Conservation (phyloP, 2,888 invertebrate species). For the Aethes cnicana region DNA sequence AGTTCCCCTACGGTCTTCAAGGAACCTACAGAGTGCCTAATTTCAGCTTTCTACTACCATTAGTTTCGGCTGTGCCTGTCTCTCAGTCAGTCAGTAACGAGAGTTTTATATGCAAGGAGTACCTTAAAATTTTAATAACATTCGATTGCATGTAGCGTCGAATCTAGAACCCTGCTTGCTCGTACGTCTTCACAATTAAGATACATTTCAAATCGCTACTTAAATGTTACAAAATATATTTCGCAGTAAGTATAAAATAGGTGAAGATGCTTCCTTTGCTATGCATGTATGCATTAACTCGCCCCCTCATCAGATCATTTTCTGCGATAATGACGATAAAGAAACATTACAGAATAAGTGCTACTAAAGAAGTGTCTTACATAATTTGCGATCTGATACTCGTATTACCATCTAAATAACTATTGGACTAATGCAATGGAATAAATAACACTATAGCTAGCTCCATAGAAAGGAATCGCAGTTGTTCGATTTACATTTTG, state of each 20-base stretch:
- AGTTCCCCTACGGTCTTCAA: too few relatives aligned
- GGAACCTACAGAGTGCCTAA: too few relatives aligned
- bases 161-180: too few relatives aligned
- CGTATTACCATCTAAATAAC: slow-evolving; percentile 11
- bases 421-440: slow-evolving; percentile 8
- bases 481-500: slow-evolving; percentile 55
- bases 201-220: too few relatives aligned
- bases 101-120: too few relatives aligned
- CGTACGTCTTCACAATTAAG: too few relatives aligned
- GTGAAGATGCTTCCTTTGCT: slow-evolving; percentile 19
- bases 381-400: slow-evolving; percentile 21
- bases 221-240: slow-evolving; percentile 14
- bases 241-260: slow-evolving; percentile 12
- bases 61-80: too few relatives aligned
- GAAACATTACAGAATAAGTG: slow-evolving; percentile 23
- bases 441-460: background rate
- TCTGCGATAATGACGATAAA: slow-evolving; percentile 23
- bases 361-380: slow-evolving; percentile 25
- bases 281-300: slow-evolving; percentile 20
- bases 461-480: slow-evolving; percentile 4
- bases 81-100: too few relatives aligned
- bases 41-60: too few relatives aligned
- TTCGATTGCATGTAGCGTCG: too few relatives aligned
- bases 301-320: slow-evolving; percentile 22
- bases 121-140: too few relatives aligned